Conservation (phyloP, 1,140 invertebrate species). For the Diorhabda elongata region DNA sequence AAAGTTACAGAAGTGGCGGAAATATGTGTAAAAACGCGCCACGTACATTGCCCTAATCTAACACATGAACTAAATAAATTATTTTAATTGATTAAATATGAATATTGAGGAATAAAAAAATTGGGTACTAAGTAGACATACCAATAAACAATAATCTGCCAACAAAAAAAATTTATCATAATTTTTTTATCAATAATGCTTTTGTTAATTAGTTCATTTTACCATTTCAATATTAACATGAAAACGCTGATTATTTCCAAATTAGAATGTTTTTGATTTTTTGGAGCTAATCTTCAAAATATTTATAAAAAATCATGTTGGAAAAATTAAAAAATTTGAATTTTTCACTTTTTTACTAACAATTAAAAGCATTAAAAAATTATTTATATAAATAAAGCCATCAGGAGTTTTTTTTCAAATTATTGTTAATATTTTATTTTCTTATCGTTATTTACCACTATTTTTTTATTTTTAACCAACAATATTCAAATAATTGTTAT, state of each 20-base stretch:
- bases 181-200: neutral
- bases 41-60: too few species aligned
- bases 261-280: neutral
- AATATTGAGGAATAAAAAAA: neutral
- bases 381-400: too few species aligned
- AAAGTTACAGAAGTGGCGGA: too few species aligned
- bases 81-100: neutral
- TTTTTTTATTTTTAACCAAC: too few species aligned
- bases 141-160: constrained; percentile 1
- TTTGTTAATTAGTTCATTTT: neutral
- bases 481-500: too few species aligned
- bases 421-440: too few species aligned
- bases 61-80: neutral
- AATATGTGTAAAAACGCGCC: too few species aligned
- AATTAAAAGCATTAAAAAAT: too few species aligned
- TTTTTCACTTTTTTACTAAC: too few species aligned
- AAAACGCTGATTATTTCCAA: neutral
- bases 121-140: neutral
- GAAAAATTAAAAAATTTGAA: neutral
- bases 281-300: neutral
- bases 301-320: neutral
- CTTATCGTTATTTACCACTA: too few species aligned
- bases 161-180: neutral
- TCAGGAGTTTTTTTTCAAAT: too few species aligned
- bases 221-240: neutral